These are phyloP conservation scores for Sphaerodactylus townsendi DNA, from an alignment of 2,113 vertebrate genomes.

Conservation along the genomic window DNA sequence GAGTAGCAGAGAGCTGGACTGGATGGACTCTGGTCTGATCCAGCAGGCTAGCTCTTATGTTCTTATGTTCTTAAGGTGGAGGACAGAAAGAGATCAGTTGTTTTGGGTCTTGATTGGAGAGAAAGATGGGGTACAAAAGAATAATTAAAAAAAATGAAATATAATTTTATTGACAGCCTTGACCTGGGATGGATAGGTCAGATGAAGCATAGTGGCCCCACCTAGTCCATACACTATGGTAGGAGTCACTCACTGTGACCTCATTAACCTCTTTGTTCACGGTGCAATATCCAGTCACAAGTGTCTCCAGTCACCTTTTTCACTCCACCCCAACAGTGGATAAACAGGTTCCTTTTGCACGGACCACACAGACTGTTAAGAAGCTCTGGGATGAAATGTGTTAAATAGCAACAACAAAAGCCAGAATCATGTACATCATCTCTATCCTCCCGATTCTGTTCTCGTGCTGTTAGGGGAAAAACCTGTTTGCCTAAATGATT, in stretches of 20 bases:
- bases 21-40: too few relatives aligned
- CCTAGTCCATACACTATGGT: not conserved
- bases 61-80: too few relatives aligned
- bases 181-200: not conserved
- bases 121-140: too few relatives aligned
- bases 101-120: too few relatives aligned
- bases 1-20: too few relatives aligned
- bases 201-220: not conserved
- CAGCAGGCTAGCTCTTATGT: too few relatives aligned
- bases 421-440: not conserved
- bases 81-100: too few relatives aligned
- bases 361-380: not conserved
- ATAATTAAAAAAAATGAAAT: too few relatives aligned
- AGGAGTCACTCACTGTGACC: too few relatives aligned
- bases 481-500: constrained; percentile 7
- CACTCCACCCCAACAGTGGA: not conserved
- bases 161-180: not conserved
- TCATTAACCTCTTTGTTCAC: too few relatives aligned
- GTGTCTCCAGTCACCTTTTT: not conserved
- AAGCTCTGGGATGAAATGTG: not conserved
- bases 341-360: not conserved
- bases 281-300: too few relatives aligned
- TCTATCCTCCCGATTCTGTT: constrained; percentile 12
- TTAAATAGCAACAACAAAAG: not conserved
- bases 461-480: not conserved